A percentile compares a stretch with the other conserved stretches of the same genome.
These are phyloP conservation scores for Marmota flaviventris DNA, from an alignment of 2,113 vertebrate species.

Conservation along the genomic window DNA sequence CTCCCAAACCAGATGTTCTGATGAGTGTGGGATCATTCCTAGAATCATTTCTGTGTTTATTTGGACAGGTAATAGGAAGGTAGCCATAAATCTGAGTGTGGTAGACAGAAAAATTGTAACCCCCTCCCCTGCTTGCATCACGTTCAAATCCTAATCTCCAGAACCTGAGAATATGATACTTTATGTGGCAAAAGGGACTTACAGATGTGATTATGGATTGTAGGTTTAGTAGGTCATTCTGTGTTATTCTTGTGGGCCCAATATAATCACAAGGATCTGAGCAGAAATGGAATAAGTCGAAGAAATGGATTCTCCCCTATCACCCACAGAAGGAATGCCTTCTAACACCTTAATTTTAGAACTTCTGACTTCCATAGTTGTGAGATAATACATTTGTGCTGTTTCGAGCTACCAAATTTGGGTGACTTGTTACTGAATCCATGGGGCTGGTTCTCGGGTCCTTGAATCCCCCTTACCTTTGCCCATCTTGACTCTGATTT, in stretches of 20 bases:
- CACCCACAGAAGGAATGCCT: not conserved
- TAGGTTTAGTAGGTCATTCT: not conserved
- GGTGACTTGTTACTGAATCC: not conserved
- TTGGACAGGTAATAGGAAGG: not conserved
- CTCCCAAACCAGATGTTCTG: not conserved
- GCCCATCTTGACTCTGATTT: not conserved
- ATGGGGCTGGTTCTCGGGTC: not conserved
- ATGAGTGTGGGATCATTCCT: not conserved
- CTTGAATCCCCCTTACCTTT: not conserved
- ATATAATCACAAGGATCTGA: not conserved
- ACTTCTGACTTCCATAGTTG: not conserved
- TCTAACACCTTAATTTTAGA: not conserved
- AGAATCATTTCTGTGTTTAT: not conserved
- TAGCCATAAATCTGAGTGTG: not conserved
- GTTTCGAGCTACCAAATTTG: not conserved
- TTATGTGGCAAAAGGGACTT: not conserved
- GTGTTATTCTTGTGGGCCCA: not conserved
- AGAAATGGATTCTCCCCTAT: not conserved
- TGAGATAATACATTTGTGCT: not conserved
- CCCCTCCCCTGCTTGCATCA: not conserved
- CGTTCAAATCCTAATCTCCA: not conserved
- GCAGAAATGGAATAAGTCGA: not conserved
- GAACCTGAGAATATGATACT: not conserved
- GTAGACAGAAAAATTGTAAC: not conserved
- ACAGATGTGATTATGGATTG: not conserved